Percentiles rank a stretch among this genome's conserved stretches.
These are phyloP conservation scores for Brachyistius frenatus DNA, from an alignment of 2,113 vertebrate species.

Conservation along the genomic window DNA sequence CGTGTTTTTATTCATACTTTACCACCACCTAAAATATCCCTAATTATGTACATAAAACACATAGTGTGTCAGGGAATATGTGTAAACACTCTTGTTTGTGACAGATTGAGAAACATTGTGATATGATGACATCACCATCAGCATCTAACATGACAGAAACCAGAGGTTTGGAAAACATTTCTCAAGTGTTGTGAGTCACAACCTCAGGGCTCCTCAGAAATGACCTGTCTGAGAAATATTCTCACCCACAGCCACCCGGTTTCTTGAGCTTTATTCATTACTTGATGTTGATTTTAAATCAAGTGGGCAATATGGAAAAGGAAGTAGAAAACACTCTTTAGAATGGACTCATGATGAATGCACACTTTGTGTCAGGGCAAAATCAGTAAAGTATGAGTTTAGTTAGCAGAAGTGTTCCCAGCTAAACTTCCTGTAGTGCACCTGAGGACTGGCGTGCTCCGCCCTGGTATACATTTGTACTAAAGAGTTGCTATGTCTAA, in stretches of 20 bases:
- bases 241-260: not conserved
- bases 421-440: not conserved
- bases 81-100: not conserved
- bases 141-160: constrained; percentile 61
- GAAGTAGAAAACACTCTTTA: too few species aligned
- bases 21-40: not conserved
- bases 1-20: not conserved
- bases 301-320: too few species aligned
- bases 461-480: not conserved
- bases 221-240: not conserved
- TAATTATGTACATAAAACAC: not conserved
- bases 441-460: not conserved
- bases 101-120: not conserved
- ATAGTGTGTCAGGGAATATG: not conserved
- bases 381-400: not conserved
- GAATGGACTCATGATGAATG: too few species aligned
- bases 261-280: too few species aligned
- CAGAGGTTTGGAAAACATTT: constrained; percentile 20
- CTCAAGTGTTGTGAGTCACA: constrained; percentile 51
- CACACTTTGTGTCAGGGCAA: not conserved
- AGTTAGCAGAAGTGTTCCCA: too few species aligned
- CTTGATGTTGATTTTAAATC: too few species aligned
- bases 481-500: not conserved
- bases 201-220: not conserved
- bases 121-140: constrained; percentile 35